A percentile compares a stretch with the other conserved stretches of the same genome.
Conservation (phyloP, 2,888 invertebrate genomes). For the Patella pellucida region DNA sequence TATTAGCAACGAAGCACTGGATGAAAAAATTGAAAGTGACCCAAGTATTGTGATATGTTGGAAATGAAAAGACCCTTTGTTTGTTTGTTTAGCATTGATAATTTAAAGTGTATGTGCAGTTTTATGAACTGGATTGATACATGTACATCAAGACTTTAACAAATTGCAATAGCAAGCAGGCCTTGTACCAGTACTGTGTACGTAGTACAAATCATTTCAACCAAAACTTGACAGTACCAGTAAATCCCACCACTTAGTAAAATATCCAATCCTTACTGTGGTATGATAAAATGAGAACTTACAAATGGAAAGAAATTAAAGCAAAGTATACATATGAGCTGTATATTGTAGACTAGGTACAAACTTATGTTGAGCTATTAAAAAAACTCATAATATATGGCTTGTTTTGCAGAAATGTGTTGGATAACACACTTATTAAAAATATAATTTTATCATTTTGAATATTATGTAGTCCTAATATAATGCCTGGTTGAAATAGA, state of each 20-base stretch:
- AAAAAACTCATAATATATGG: no score
- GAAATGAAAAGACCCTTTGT: slow-evolving; percentile 45
- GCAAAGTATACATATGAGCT: no score
- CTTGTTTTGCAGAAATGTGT: no score
- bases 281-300: no score
- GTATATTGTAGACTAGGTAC: no score
- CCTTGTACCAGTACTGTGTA: slow-evolving; percentile 10
- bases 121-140: neutral
- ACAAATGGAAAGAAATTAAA: no score
- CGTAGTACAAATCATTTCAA: neutral
- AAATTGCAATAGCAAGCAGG: neutral
- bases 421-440: no score
- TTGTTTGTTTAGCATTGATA: neutral
- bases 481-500: no score
- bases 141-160: neutral
- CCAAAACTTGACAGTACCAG: neutral
- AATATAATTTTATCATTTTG: no score
- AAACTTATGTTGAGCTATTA: no score
- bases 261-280: no score
- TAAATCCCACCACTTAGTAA: neutral
- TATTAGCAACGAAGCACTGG: slow-evolving; percentile 55
- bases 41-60: slow-evolving; percentile 55
- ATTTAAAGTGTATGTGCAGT: neutral
- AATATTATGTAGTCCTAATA: no score
- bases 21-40: slow-evolving; percentile 58